These are phyloP conservation scores for Palloptera scutellata DNA, from an alignment of 2,888 invertebrate species.

Conservation along the genomic window DNA sequence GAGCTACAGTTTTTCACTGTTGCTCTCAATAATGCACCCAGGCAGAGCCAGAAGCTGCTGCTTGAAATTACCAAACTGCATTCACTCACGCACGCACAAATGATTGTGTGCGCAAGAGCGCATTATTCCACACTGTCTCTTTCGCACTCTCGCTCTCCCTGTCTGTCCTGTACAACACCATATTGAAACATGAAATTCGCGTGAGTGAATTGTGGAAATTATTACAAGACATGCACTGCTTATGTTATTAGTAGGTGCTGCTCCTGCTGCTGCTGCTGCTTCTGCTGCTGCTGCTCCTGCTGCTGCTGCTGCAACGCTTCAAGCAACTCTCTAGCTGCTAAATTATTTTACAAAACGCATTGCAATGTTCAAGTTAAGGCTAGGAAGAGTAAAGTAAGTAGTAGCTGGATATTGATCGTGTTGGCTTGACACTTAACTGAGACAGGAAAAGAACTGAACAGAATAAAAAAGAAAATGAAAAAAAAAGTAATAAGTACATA, in stretches of 20 bases:
- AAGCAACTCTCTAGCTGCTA: neutral
- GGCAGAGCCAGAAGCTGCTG: neutral
- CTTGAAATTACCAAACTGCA: constrained; percentile 22
- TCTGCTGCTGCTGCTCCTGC: neutral
- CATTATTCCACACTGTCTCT: no score
- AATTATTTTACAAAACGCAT: neutral
- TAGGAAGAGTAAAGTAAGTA: no score
- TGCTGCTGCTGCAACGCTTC: neutral
- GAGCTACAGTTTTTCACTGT: neutral
- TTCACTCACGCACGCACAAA: constrained; percentile 31
- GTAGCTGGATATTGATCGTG: no score
- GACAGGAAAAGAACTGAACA: constrained; percentile 27
- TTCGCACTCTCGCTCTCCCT: no score
- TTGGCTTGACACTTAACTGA: neutral
- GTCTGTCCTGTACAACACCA: neutral
- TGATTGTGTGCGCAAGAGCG: neutral
- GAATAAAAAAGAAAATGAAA: constrained; percentile 28
- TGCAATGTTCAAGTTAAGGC: neutral
- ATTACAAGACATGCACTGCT: constrained; percentile 29
- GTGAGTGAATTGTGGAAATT: constrained; percentile 33
- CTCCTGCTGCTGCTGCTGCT: neutral
- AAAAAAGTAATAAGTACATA: constrained; percentile 25
- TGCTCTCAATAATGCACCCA: neutral
- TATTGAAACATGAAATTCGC: constrained; percentile 24
- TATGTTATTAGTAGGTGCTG: constrained; percentile 20